These are phyloP conservation scores for Andricus quercusramuli DNA, from an alignment of 2,888 invertebrate genomes.

Conservation along the genomic window DNA sequence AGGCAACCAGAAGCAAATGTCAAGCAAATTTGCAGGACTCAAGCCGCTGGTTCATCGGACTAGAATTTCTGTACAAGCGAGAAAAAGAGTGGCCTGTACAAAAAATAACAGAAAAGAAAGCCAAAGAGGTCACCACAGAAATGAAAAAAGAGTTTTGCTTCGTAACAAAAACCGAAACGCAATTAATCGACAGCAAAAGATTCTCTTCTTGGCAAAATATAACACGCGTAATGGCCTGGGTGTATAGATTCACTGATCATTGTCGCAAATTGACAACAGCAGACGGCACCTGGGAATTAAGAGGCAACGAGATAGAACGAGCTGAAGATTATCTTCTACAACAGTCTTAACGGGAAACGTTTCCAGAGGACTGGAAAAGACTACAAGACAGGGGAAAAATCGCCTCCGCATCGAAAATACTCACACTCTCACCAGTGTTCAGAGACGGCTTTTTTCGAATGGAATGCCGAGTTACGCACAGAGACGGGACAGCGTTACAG, in stretches of 20 bases:
- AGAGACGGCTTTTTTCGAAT: too few species aligned
- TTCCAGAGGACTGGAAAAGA: background rate
- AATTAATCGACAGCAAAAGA: background rate
- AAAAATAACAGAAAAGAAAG: background rate
- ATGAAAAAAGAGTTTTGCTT: background rate
- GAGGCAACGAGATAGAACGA: background rate
- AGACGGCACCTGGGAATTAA: background rate
- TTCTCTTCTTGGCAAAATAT: slow-evolving; percentile 33
- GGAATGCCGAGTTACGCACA: too few species aligned
- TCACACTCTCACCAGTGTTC: too few species aligned
- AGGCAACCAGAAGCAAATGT: slow-evolving; percentile 41
- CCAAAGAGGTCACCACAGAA: background rate
- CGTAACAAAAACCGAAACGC: too few species aligned
- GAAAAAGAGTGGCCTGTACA: slow-evolving; percentile 10
- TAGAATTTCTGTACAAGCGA: background rate
- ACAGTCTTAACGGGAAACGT: slow-evolving; percentile 4
- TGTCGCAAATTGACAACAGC: background rate
- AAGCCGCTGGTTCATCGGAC: slow-evolving; percentile 38
- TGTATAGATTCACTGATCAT: background rate
- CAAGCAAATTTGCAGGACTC: background rate
- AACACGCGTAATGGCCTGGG: slow-evolving; percentile 11
- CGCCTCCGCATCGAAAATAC: too few species aligned
- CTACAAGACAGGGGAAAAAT: too few species aligned
- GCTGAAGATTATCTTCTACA: background rate
- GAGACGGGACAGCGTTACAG: too few species aligned